phyloP scores from a whole-genome alignment of 2,113 vertebrate species.

The Xenus cinereus region DNA sequence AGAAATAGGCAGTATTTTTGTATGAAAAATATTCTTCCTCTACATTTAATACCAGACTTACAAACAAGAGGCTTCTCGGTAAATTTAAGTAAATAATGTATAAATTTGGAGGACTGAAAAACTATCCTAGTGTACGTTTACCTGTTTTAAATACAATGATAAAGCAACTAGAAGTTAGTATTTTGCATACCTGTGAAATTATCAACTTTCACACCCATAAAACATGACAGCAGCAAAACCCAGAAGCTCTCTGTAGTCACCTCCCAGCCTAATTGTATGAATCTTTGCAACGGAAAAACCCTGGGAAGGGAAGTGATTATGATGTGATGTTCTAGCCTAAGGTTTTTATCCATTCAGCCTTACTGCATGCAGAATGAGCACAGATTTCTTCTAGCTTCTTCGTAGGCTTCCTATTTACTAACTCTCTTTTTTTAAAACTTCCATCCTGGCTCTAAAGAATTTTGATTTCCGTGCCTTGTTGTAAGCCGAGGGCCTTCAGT shows the following conservation, averaged over 20 bases:
- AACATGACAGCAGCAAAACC: not conserved
- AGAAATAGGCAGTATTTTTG: not conserved
- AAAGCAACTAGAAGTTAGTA: not conserved
- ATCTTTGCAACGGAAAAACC: constrained; percentile 14
- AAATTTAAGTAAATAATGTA: not conserved
- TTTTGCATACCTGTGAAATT: not conserved
- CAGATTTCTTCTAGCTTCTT: constrained; percentile 23
- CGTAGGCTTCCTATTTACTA: not conserved
- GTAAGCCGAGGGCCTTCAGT: not conserved
- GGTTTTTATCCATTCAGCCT: constrained; percentile 47
- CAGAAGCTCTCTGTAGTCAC: not conserved
- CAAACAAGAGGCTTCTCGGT: not conserved
- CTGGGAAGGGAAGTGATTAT: not conserved
- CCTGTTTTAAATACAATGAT: not conserved
- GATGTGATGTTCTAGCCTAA: constrained; percentile 7
- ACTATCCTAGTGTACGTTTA: not conserved
- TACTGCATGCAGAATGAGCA: constrained; percentile 20
- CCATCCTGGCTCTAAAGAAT: not conserved
- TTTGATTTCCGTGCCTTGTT: not conserved
- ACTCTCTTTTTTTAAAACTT: not conserved
- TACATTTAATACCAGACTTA: not conserved
- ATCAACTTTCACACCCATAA: not conserved
- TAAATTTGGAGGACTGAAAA: not conserved
- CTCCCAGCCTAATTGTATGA: not conserved
- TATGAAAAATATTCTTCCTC: not conserved